Conservation (phyloP, 2,888 invertebrate genomes). For the Limenitis camilla region DNA sequence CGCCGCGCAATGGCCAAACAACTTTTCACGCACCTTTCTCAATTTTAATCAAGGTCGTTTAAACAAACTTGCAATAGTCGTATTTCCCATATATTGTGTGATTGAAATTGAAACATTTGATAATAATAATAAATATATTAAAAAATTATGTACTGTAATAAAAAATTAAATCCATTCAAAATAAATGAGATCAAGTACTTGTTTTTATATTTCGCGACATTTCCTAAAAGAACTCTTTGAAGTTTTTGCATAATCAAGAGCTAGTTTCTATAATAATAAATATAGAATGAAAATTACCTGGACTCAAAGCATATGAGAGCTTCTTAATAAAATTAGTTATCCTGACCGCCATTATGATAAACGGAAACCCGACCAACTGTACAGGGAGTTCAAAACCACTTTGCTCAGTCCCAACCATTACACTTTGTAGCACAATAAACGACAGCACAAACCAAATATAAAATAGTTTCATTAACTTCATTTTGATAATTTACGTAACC, state of each 20-base stretch:
- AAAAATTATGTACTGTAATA: no score
- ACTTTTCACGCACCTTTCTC: conserved; percentile 8
- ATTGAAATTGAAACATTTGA: not conserved
- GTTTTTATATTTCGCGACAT: no score
- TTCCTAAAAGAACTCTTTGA: no score
- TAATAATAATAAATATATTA: no score
- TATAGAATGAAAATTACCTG: not conserved
- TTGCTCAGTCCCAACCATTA: conserved; percentile 57
- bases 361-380: conserved; percentile 87
- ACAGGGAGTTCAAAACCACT: conserved; percentile 84
- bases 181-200: no score
- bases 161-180: no score
- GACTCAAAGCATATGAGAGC: conserved; percentile 74
- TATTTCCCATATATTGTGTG: not conserved
- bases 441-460: conserved; percentile 49
- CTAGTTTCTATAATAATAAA: not conserved
- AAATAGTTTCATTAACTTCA: conserved; percentile 55
- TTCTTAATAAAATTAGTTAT: conserved; percentile 89
- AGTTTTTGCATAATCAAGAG: no score
- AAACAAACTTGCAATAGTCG: not conserved
- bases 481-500: conserved; percentile 25
- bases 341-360: conserved; percentile 86
- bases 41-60: conserved; percentile 7
- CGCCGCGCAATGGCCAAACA: not conserved
- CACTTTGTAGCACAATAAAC: conserved; percentile 49